Evolutionary conservation across 1,140 invertebrate species (phyloP).

Genomic region (Drosophila nikananu): DNA sequence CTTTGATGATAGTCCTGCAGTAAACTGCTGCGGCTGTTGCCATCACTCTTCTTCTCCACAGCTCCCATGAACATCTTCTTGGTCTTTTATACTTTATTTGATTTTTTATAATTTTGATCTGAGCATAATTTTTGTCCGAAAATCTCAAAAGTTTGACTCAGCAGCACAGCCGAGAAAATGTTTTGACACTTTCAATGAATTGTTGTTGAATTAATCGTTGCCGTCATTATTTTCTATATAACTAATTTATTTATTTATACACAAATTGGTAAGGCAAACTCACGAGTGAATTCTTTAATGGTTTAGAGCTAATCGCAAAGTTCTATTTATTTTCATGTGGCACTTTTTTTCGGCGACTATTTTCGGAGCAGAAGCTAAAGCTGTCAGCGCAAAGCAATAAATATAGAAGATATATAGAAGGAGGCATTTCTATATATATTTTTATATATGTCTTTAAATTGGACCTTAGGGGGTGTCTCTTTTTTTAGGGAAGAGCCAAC

Average conservation of each 20-base stretch:
- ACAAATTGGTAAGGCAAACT: conserved; percentile 16
- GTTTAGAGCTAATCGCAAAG: conserved; percentile 32
- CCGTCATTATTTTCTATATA: conserved; percentile 3
- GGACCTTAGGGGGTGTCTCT: conserved; percentile 18
- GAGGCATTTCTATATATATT: neutral
- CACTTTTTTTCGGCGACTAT: conserved; percentile 11
- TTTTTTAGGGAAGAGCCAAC: conserved; percentile 2
- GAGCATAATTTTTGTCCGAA: conserved; percentile 3
- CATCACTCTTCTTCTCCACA: too few species aligned
- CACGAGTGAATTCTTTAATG: conserved; percentile 16
- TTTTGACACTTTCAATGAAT: conserved; percentile 73
- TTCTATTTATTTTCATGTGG: conserved; percentile 9
- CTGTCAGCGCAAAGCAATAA: conserved; percentile 51
- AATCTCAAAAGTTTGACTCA: conserved; percentile 8
- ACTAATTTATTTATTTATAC: conserved; percentile 45
- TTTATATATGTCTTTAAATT: conserved; percentile 2
- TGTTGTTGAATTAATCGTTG: conserved; percentile 66
- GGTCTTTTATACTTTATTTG: neutral
- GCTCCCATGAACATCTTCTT: neutral
- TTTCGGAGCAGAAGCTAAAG: conserved; percentile 34
- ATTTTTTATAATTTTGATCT: conserved; percentile 10
- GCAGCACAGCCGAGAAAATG: neutral
- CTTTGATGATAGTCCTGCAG: too few species aligned
- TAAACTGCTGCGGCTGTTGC: neutral
- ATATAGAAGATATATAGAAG: conserved; percentile 39